Base-by-base conservation (phyloP, 1,140 invertebrate genomes). In the Anadara kagoshimensis region DNA sequence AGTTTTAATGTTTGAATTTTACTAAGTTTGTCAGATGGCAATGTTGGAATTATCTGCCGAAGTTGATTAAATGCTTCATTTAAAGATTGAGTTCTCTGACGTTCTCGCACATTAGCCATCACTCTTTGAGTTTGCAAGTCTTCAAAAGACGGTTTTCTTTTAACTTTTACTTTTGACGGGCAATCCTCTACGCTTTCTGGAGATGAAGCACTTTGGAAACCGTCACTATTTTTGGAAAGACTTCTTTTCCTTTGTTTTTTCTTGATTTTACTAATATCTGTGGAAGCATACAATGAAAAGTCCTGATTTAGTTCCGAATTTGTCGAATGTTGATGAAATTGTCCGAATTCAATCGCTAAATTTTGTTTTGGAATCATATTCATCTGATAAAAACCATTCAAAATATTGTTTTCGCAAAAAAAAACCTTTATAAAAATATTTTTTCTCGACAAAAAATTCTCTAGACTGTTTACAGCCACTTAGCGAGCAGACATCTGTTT, bases 1-100 rank as follows among this genome's bases (percentile, higher is more conserved):
- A 99, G 90, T 85, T 97, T 97, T 0, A 99, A 90, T 0, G 98
- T 99, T 89, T 99, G 97, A 49, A 99, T 99, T 90, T 99, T 99
- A 78, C 95, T 97, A 11, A 99, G 91, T 89, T 99, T 99, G 88
- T 99, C 98, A 68, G 96, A 98, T 0, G 98, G 98, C 73, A 99
- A 87, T 0, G 98, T 98, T 0, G 98, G 98, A 78, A 99, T 98
- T 77, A 98, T 98, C 87, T 96, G 94, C 41, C 98, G 90, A 1
- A 99, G 90, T 45, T 94, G 93, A 0, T 95, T 93, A 90, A 99
- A 99, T 0, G 98, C 98, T 77, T 98, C 96, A 91, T 99, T 99
- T 49, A 99, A 90, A 73, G 94, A 96, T 87, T 99, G 97, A 0
- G 98, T 99, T n/a, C 98, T 91, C 86, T 99, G 97, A 18, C 98